Evolutionary conservation across 1,140 invertebrate species (phyloP), one percentile per base, ranked within the genome.

Genomic region (Akabosia matsudoensis): DNA sequence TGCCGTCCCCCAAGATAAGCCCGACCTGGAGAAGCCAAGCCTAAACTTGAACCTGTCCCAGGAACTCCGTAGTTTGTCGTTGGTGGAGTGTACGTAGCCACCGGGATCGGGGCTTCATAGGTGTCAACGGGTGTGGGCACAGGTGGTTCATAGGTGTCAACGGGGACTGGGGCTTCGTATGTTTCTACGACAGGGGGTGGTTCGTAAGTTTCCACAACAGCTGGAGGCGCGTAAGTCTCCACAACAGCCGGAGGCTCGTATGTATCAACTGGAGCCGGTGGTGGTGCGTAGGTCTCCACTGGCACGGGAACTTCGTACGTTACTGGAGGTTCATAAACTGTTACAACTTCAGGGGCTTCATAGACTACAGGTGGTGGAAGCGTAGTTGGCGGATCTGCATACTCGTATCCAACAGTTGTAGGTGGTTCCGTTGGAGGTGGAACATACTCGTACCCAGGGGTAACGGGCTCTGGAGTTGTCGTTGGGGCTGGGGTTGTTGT

Each of bases 361-460:
- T 67, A 31, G 61, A 31, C n/a, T 22, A 31, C 45, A 13, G 77
- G 77, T 10, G 73, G 70, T 18, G 33, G 61, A 72, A 22, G 67
- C 13, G 64, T 71, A 33, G 54, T 33, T 45, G 56, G 72, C 31
- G 75, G 76, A 0, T 28, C 31, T 24, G 33, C 16, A 37, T 52
- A 54, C 1, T 30, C 14, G 10, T 37, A 24, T 28, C 13, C 33
- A 70, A 34, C 33, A 3, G 71, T 30, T 74, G 67, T 0, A 18
- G 26, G 33, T 70, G 76, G 76, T 31, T 31, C n/a, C 33, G 1
- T 61, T 72, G 70, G 33, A 37, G 37, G 37, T 51, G 70, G 61
- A 30, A 30, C 28, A 30, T 67, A 67, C 7, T 30, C 61, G 13
- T 45, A 45, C 31, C 31, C 31, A 61, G 70, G 28, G 24, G 64